phyloP scores from a whole-genome alignment of 2,888 invertebrate species.

The Spodoptera exigua region DNA sequence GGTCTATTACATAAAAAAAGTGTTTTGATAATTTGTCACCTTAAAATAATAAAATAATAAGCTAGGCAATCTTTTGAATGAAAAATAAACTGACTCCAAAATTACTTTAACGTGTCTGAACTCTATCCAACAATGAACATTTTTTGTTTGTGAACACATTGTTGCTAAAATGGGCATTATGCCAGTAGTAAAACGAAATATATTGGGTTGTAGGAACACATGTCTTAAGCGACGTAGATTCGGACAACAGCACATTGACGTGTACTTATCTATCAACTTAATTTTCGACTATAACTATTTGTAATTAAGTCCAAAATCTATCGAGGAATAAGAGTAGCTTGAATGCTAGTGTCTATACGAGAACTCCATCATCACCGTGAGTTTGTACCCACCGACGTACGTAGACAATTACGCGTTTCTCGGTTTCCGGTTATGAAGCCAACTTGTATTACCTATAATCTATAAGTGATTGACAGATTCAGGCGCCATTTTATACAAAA shows the following conservation, averaged over 20 bases:
- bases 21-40: constrained; percentile 39
- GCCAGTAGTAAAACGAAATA: constrained; percentile 37
- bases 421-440: no score
- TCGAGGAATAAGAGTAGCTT: no score
- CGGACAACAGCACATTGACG: no score
- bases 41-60: constrained; percentile 9
- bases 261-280: no score
- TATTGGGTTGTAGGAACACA: constrained; percentile 16
- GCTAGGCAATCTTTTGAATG: constrained; percentile 27
- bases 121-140: constrained; percentile 23
- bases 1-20: neutral
- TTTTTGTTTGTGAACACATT: constrained; percentile 27
- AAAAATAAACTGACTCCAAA: constrained; percentile 26
- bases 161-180: constrained; percentile 40
- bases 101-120: constrained; percentile 26
- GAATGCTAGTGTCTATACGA: neutral
- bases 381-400: neutral
- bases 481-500: no score
- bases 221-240: constrained; percentile 22
- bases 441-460: no score
- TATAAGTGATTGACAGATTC: no score
- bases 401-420: neutral
- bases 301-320: no score
- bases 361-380: constrained; percentile 21
- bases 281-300: no score